These are phyloP conservation scores for Malacoctenus gilli DNA, from an alignment of 2,797 vertebrate genomes.

Conservation along the genomic window DNA sequence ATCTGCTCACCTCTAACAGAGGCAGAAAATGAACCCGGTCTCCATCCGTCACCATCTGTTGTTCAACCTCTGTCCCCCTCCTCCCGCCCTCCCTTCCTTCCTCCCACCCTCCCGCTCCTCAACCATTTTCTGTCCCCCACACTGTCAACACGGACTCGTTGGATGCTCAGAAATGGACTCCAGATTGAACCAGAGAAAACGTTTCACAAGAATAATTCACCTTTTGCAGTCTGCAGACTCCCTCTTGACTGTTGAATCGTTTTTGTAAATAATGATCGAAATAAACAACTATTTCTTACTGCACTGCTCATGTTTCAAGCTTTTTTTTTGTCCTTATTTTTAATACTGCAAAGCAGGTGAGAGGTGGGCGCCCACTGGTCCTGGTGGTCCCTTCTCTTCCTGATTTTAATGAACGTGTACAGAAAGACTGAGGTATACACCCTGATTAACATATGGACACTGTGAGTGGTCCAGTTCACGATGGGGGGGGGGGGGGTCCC, in stretches of 20 bases:
- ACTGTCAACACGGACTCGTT: too few relatives aligned
- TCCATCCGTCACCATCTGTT: conserved; percentile 69
- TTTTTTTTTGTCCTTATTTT: too few relatives aligned
- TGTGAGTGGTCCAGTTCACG: too few relatives aligned
- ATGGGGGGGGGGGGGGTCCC: too few relatives aligned
- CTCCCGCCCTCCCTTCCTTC: background rate
- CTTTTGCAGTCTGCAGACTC: conserved; percentile 27
- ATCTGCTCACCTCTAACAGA: conserved; percentile 60
- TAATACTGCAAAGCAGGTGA: too few relatives aligned
- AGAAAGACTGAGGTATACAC: too few relatives aligned
- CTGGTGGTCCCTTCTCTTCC: too few relatives aligned
- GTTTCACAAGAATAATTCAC: too few relatives aligned
- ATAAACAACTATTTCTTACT: conserved; percentile 76
- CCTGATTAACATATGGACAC: too few relatives aligned
- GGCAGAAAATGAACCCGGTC: conserved; percentile 54
- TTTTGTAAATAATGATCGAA: conserved; percentile 74
- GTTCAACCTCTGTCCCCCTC: conserved; percentile 18
- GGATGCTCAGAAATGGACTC: conserved; percentile 44
- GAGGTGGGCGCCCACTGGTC: too few relatives aligned
- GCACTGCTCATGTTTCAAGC: conserved; percentile 30
- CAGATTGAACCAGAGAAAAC: conserved; percentile 34
- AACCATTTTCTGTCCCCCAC: conserved; percentile 19
- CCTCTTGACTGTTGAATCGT: conserved; percentile 55
- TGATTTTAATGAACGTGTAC: too few relatives aligned
- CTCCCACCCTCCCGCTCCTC: background rate